Percentiles rank a stretch among this genome's conserved stretches.
phyloP scores from a whole-genome alignment of 2,888 invertebrate genomes.

The Cataglyphis rosenhaueri region DNA sequence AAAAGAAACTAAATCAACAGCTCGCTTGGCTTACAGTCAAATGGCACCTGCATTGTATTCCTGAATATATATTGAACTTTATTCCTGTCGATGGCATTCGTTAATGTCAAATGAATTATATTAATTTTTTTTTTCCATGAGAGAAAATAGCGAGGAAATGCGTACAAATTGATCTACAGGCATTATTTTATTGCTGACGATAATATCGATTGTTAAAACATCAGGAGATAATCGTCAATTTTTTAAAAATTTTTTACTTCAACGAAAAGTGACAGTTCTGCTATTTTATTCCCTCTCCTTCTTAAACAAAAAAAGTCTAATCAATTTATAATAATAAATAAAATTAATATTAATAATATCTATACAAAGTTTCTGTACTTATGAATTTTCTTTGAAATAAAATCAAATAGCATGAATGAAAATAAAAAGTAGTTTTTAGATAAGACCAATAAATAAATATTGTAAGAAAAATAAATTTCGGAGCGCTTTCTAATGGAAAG shows the following conservation, averaged over 20 bases:
- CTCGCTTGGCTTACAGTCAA: constrained; percentile 71
- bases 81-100: constrained; percentile 56
- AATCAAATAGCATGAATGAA: neutral
- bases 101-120: constrained; percentile 6
- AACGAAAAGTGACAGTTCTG: neutral
- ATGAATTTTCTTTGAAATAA: constrained; percentile 3
- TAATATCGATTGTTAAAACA: neutral
- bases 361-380: neutral
- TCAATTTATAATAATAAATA: neutral
- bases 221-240: neutral
- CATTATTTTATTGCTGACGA: neutral
- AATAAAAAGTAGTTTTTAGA: neutral
- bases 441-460: neutral
- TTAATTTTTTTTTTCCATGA: neutral
- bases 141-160: neutral
- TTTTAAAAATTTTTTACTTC: neutral
- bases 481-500: constrained; percentile 4
- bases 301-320: neutral
- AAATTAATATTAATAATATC: neutral
- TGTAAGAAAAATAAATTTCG: constrained; percentile 24
- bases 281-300: neutral
- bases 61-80: constrained; percentile 55
- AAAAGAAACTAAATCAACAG: constrained; percentile 71
- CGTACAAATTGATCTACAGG: neutral
- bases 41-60: constrained; percentile 66